Conservation (phyloP, 2,113 vertebrate genomes). For the Hypomesus transpacificus region DNA sequence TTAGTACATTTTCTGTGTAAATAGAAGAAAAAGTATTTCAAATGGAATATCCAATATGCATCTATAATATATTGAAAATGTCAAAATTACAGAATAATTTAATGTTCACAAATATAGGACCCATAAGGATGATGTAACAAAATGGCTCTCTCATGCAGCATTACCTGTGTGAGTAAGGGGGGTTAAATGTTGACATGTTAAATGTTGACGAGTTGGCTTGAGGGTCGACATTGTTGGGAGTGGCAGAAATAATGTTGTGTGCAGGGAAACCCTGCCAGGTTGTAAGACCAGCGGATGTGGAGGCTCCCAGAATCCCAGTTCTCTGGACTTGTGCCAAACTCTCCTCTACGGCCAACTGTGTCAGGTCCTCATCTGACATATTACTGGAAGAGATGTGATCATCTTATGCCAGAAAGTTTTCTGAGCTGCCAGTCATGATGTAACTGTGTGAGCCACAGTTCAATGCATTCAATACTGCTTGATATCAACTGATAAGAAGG, state of each 20-base stretch:
- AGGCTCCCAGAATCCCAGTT: background rate
- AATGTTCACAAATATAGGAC: no score
- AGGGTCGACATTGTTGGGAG: background rate
- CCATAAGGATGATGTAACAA: no score
- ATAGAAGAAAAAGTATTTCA: no score
- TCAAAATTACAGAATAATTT: no score
- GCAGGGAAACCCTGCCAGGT: background rate
- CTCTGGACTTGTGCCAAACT: conserved; percentile 64
- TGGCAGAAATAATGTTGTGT: background rate
- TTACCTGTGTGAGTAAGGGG: background rate
- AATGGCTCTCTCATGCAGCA: no score
- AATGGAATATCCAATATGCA: no score
- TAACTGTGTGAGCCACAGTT: background rate
- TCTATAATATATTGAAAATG: no score
- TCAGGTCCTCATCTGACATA: conserved; percentile 80
- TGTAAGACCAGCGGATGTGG: background rate
- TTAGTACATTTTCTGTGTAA: no score
- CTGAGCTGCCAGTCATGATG: conserved; percentile 28
- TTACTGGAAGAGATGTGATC: conserved; percentile 82
- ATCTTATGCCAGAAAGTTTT: conserved; percentile 61
- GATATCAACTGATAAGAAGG: no score
- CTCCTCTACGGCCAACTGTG: conserved; percentile 83
- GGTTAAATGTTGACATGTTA: background rate
- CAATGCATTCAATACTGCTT: no score
- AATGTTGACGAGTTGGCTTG: background rate